Percentiles rank a stretch among this genome's conserved stretches.
Conservation (phyloP, 1,140 invertebrate genomes). For the Heliconius himera region DNA sequence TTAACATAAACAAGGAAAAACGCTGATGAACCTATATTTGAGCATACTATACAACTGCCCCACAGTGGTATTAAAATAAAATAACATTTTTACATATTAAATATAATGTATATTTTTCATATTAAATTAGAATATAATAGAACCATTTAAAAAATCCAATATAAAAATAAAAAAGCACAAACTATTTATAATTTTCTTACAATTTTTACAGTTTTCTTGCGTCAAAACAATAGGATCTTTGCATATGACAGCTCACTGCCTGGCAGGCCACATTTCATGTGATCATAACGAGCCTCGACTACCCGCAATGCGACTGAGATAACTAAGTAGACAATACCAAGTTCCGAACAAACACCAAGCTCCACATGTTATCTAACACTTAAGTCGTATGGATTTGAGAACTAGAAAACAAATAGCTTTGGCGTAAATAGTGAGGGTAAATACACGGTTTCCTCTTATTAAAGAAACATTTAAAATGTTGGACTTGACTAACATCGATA, state of each 20-base stretch:
- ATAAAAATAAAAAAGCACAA: not conserved
- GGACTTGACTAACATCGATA: no score
- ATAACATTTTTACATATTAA: no score
- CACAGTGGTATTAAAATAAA: no score
- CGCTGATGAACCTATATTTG: no score
- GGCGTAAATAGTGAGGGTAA: not conserved
- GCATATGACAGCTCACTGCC: not conserved
- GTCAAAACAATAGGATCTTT: not conserved
- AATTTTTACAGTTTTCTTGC: no score
- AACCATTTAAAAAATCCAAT: no score
- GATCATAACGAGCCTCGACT: not conserved
- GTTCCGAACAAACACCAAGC: not conserved
- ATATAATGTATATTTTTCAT: no score
- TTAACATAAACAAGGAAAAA: no score
- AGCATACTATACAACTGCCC: no score
- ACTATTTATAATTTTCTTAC: not conserved
- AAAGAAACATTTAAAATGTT: no score
- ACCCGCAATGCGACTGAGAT: conserved; percentile 12
- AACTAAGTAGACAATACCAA: not conserved
- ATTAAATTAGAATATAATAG: no score
- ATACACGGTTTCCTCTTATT: not conserved
- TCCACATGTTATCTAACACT: not conserved
- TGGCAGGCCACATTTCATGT: not conserved
- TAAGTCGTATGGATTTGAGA: not conserved
- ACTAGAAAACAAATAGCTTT: not conserved